These are phyloP conservation scores for Nebria brevicollis DNA, from an alignment of 2,888 invertebrate genomes.

Conservation along the genomic window DNA sequence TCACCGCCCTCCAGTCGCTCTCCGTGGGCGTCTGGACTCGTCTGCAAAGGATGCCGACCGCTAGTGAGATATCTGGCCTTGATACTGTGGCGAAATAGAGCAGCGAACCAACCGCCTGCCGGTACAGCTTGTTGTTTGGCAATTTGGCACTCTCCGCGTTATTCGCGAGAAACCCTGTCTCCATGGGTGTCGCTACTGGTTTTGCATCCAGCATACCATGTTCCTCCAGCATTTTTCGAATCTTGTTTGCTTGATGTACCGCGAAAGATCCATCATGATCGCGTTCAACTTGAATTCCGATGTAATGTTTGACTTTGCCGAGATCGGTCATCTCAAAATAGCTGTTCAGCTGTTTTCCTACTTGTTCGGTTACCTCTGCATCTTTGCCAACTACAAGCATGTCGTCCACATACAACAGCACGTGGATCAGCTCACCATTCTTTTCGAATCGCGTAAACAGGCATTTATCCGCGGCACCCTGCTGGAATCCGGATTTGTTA, in stretches of 20 bases:
- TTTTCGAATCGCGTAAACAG: slow-evolving; percentile 6
- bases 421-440: slow-evolving; percentile 8
- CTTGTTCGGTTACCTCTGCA: neutral
- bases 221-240: neutral
- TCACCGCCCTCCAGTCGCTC: slow-evolving; percentile 24
- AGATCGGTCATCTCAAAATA: slow-evolving; percentile 2
- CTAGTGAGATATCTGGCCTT: slow-evolving; percentile 52
- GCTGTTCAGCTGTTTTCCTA: neutral
- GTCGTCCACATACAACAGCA: neutral
- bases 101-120: slow-evolving; percentile 44
- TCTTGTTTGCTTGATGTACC: slow-evolving; percentile 11
- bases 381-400: neutral
- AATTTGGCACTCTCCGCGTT: neutral
- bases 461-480: slow-evolving; percentile 19
- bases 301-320: slow-evolving; percentile 7
- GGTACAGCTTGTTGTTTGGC: neutral
- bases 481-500: slow-evolving; percentile 2
- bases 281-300: slow-evolving; percentile 12
- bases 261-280: slow-evolving; percentile 5
- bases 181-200: neutral
- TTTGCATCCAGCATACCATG: neutral
- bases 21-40: slow-evolving; percentile 29
- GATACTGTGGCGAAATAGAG: slow-evolving; percentile 50
- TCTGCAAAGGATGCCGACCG: slow-evolving; percentile 52
- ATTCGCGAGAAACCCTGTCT: neutral